Evolutionary conservation across 2,888 invertebrate genomes (phyloP), one percentile per base, ranked within the genome.

Genomic region (Leptura quadrifasciata): DNA sequence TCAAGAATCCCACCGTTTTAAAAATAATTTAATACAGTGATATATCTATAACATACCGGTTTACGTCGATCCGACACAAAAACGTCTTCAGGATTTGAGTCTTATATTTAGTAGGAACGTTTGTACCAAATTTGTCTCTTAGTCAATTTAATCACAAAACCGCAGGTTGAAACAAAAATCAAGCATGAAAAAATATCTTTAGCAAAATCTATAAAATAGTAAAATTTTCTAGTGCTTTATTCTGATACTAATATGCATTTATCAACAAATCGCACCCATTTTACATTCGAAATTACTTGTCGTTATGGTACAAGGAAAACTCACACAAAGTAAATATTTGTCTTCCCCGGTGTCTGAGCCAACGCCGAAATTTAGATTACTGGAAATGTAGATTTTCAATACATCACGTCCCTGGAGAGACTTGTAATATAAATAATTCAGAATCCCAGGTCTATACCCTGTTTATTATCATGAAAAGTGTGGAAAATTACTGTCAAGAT

Each of bases 401-500:
- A 69, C 54, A 58, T 69, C 58, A 58, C 58, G 31, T 69, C 58
- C 58, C 10, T 39, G 12, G 58, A 20, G 57, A 69, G 35, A 27
- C 69, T 69, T 69, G 35, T 35, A 47, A 39, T 39, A 69, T 69
- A 69, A 69, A 69, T 57, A 68, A 68, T 68, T 68, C 31, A 4
- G 21, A 55, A 27, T 54, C 17, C 31, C 5, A 15, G 12, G n/a
- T 35, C 39, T 63, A 39, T 63, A 63, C 39, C 39, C 63, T 58
- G 57, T 57, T 69, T 69, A 69, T 58, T 58, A 39, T 20, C 58
- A 69, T 69, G 69, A 58, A 35, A 63, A 69, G 69, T 69, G 35
- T 58, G 20, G 35, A 69, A 69, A 69, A 58, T 58, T 69, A 27
- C 58, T 24, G 21, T 5, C 17, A 21, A 69, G 58, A 21, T 27